Percentiles rank a stretch among this genome's conserved stretches.
Conservation (phyloP, 64 coral and sea anemone genomes). For the Platygyra sinensis region DNA sequence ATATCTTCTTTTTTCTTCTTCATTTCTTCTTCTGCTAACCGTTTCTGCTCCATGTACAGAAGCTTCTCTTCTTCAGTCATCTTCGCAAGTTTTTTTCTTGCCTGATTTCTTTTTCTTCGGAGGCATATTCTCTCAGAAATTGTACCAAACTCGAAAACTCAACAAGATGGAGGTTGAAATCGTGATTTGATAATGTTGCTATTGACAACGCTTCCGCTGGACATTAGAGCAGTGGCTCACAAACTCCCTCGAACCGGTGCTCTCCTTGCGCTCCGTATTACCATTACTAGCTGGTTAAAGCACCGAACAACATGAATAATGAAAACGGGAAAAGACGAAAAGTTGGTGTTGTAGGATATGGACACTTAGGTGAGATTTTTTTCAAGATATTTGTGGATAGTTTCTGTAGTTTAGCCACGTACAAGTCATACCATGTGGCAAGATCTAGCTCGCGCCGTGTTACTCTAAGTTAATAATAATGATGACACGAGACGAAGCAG, state of each 20-base stretch:
- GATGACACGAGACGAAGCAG: too few relatives aligned
- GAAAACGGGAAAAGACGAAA: slow-evolving; percentile 42
- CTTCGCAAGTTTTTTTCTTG: slow-evolving; percentile 94
- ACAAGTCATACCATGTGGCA: too few relatives aligned
- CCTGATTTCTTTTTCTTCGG: slow-evolving; percentile 99
- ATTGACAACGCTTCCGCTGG: slow-evolving; percentile 3
- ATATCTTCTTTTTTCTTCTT: slow-evolving; percentile 98
- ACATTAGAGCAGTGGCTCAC: too few relatives aligned
- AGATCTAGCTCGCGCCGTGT: too few relatives aligned
- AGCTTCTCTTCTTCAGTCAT: slow-evolving; percentile 98
- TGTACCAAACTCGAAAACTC: background rate
- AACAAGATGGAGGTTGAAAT: slow-evolving; percentile 4
- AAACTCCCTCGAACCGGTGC: too few relatives aligned
- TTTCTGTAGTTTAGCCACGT: background rate
- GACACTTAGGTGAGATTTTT: slow-evolving; percentile 65
- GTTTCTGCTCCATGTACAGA: slow-evolving; percentile 96
- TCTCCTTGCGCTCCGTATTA: too few relatives aligned
- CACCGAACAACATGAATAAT: background rate
- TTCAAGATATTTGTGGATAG: background rate
- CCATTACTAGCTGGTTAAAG: too few relatives aligned
- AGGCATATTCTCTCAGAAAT: slow-evolving; percentile 61
- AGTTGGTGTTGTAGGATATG: slow-evolving; percentile 82
- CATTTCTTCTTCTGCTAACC: slow-evolving; percentile 98
- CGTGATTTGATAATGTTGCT: background rate
- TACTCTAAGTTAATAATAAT: too few relatives aligned